Evolutionary conservation across 2,888 invertebrate species (phyloP).

Genomic region (Synergus gifuensis): DNA sequence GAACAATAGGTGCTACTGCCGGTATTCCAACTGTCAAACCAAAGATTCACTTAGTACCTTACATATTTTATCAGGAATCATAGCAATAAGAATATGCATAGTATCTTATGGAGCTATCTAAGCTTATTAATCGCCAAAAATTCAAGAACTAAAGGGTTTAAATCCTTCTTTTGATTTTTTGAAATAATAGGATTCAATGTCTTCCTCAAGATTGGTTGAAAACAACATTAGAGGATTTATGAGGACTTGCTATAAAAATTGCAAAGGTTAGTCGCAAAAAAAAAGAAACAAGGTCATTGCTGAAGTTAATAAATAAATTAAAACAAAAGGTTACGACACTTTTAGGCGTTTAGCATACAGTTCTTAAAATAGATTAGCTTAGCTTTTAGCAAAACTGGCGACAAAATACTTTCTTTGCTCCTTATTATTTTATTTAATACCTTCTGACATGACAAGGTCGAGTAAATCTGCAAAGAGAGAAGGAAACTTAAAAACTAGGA

Average conservation of each 20-base stretch:
- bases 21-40: conserved; percentile 62
- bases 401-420: conserved; percentile 43
- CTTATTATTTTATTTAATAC: conserved; percentile 58
- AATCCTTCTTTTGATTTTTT: not conserved
- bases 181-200: not conserved
- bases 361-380: not conserved
- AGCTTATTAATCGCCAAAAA: not conserved
- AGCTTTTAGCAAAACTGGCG: conserved; percentile 43
- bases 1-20: conserved; percentile 69
- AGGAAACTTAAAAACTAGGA: conserved; percentile 49
- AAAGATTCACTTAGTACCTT: not conserved
- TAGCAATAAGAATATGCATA: not conserved
- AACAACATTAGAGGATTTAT: not conserved
- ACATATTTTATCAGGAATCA: not conserved
- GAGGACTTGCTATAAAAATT: not conserved
- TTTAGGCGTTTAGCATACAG: conserved; percentile 6
- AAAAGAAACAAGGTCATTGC: not conserved
- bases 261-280: not conserved
- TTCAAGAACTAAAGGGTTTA: not conserved
- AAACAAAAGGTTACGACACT: not conserved
- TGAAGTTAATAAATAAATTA: not conserved
- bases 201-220: not conserved
- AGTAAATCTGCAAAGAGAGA: conserved; percentile 73
- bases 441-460: conserved; percentile 72
- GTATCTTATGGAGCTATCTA: not conserved